A percentile compares a stretch with the other conserved stretches of the same genome.
These are phyloP conservation scores for Trichoplax adhaerens DNA, from an alignment of 37 sponge, comb jelly and placozoan species.

Conservation along the genomic window DNA sequence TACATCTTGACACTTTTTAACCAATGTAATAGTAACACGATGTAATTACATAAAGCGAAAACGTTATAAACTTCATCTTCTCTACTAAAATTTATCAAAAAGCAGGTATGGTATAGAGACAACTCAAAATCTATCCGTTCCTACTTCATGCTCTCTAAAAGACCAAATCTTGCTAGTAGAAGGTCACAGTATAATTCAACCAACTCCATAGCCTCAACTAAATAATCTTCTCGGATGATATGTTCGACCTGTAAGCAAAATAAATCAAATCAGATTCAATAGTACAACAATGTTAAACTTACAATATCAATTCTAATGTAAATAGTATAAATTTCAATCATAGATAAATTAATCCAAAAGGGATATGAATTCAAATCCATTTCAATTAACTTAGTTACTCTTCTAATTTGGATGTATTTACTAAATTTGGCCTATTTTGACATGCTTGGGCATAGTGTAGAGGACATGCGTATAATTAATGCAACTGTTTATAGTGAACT, in stretches of 20 bases:
- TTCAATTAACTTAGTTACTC: neutral
- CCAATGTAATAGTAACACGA: too few relatives aligned
- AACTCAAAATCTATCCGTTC: neutral
- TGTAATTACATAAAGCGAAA: too few relatives aligned
- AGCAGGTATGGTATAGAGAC: too few relatives aligned
- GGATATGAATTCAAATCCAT: neutral
- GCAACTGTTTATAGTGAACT: too few relatives aligned
- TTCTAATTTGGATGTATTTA: too few relatives aligned
- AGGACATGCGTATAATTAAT: neutral
- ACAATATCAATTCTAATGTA: neutral
- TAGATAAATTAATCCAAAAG: neutral
- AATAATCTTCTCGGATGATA: conserved; percentile 95
- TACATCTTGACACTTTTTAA: too few relatives aligned
- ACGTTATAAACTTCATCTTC: too few relatives aligned
- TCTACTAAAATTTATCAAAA: too few relatives aligned
- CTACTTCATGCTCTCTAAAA: conserved; percentile 70
- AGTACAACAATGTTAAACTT: neutral
- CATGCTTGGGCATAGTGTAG: too few relatives aligned
- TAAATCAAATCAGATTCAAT: conserved; percentile 1
- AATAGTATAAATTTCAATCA: neutral
- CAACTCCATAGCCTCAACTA: conserved; percentile 95
- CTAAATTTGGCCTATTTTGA: too few relatives aligned
- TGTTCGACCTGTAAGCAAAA: conserved; percentile 77
- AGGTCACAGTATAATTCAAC: conserved; percentile 96
- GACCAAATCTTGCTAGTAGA: conserved; percentile 91